Evolutionary conservation across 2,888 invertebrate species (phyloP), one percentile per base, ranked within the genome.

Genomic region (Bursaphelenchus okinawaensis): DNA sequence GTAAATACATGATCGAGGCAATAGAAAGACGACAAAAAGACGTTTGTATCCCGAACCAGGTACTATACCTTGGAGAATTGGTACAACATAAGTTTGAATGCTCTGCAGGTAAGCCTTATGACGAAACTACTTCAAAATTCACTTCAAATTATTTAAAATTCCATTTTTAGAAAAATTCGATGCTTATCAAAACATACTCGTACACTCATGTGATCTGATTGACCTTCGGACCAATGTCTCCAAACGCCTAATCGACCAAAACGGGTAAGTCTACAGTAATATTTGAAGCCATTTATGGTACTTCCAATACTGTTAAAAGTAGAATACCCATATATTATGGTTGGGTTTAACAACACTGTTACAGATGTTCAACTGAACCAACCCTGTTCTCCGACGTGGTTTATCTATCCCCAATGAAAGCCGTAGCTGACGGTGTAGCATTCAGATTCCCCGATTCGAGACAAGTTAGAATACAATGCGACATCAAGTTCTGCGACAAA

Each of bases 321-420:
- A n/a, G n/a, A n/a, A n/a, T n/a, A n/a, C n/a, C n/a, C n/a, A n/a
- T n/a, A n/a, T n/a, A n/a, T n/a, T n/a, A n/a, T n/a, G n/a, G n/a
- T n/a, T n/a, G n/a, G n/a, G n/a, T n/a, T n/a, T n/a, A n/a, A n/a
- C n/a, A n/a, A n/a, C 19, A 24, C n/a, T 24, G 52, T 57, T 66
- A 20, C 52, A 74, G 74, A 16, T 75, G 75, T 51, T 68, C 75
- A 7, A 26, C 66, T 24, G 70, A 73, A 20, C 52, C 56, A 27
- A 40, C 29, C 22, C 59, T 75, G 12, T 57, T 77, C 3, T 55
- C 50, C n/a, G 66, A 64, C 12, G 70, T 70, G 7, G 24, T 26
- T 8, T 75, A 75, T 54, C 29, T 29, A 8, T 55, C 31, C 19
- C 58, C 63, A 7, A 50, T 65, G 29, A 54, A 20, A 6, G 70